phyloP scores from a whole-genome alignment of 2,113 vertebrate species.

The Xenopus borealis region DNA sequence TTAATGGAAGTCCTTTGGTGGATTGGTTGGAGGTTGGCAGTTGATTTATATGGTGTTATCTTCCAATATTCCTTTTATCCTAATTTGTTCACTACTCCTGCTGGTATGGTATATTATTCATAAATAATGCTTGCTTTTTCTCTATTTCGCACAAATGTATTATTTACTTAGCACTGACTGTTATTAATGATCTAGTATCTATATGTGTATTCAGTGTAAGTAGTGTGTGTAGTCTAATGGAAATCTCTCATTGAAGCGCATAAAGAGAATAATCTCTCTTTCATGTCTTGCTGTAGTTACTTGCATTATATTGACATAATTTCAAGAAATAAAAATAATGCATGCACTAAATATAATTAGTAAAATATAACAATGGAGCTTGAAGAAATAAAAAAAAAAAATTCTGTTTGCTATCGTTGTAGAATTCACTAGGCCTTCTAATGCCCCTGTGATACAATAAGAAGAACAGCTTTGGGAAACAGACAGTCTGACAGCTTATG shows the following conservation, averaged over 20 bases:
- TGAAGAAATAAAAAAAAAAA: background rate
- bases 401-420: background rate
- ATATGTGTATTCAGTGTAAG: background rate
- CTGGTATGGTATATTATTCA: no score
- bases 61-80: no score
- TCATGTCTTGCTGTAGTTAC: conserved; percentile 12
- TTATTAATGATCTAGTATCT: background rate
- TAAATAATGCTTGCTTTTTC: no score
- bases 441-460: conserved; percentile 14
- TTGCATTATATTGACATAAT: conserved; percentile 34
- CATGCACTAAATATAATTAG: conserved; percentile 32
- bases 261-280: conserved; percentile 30
- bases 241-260: conserved; percentile 25
- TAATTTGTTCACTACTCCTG: no score
- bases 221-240: conserved; percentile 11
- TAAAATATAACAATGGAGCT: conserved; percentile 19
- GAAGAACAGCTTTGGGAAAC: conserved; percentile 13
- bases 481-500: conserved; percentile 42
- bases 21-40: no score
- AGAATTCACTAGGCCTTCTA: background rate
- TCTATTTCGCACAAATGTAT: no score
- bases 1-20: no score
- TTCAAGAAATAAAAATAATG: conserved; percentile 36
- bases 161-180: no score
- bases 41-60: no score